phyloP scores from a whole-genome alignment of 2,797 vertebrate genomes.

The Aplochiton taeniatus region DNA sequence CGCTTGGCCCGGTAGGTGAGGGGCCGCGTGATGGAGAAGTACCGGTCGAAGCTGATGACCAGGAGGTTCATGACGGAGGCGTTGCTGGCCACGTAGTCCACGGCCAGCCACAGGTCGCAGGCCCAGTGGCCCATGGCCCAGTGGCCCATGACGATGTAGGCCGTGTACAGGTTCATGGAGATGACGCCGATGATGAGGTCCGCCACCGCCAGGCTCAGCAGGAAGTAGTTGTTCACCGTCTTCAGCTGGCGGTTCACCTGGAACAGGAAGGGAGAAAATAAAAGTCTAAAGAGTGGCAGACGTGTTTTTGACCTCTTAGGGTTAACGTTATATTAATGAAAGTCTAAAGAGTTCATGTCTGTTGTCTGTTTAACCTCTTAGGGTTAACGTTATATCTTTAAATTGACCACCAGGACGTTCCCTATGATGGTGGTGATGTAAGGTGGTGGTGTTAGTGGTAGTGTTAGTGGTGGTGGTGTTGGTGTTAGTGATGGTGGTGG shows the following conservation, averaged over 20 bases:
- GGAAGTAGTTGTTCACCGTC: slow-evolving; percentile 97
- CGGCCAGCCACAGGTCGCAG: slow-evolving; percentile 93
- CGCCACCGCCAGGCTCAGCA: slow-evolving; percentile 93
- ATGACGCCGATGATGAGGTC: slow-evolving; percentile 96
- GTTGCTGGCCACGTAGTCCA: slow-evolving; percentile 97
- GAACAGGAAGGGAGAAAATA: no score
- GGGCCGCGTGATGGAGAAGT: slow-evolving; percentile 95
- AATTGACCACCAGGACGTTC: no score
- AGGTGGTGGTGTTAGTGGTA: no score
- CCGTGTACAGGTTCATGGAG: slow-evolving; percentile 96
- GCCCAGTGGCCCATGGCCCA: slow-evolving; percentile 94
- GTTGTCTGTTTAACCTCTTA: no score
- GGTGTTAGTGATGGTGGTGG: no score
- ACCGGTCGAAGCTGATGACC: slow-evolving; percentile 97
- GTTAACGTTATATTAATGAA: no score
- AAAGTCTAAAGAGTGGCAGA: no score
- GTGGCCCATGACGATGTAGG: slow-evolving; percentile 93
- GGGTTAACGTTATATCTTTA: no score
- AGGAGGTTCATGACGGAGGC: slow-evolving; percentile 98
- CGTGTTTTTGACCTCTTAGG: no score
- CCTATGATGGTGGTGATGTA: no score
- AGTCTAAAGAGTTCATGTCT: no score
- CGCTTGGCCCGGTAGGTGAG: slow-evolving; percentile 95
- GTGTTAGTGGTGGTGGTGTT: no score
- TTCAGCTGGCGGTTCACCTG: slow-evolving; percentile 94